phyloP scores from a whole-genome alignment of 2,113 vertebrate species.

The Acinonyx jubatus region DNA sequence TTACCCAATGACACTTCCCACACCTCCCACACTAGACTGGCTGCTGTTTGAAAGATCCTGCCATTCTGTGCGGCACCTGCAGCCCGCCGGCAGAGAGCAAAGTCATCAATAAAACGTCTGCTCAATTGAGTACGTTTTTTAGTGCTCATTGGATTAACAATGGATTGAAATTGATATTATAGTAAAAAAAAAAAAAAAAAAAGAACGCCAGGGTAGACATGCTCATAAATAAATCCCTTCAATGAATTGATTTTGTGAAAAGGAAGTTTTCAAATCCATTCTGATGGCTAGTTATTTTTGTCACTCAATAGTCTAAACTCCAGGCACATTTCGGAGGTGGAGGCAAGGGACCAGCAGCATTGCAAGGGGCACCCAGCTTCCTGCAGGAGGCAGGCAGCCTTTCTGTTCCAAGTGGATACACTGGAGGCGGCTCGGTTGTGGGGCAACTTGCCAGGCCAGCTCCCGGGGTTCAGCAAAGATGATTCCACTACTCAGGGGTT shows the following conservation, averaged over 20 bases:
- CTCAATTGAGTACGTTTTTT: not conserved
- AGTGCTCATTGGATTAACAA: not conserved
- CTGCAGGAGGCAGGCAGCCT: not conserved
- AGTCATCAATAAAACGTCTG: not conserved
- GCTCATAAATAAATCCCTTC: not conserved
- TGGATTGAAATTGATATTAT: not conserved
- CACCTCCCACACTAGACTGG: rapidly evolving
- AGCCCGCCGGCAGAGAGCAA: not conserved
- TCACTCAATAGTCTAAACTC: not conserved
- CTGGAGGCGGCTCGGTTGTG: not conserved
- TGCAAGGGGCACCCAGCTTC: rapidly evolving
- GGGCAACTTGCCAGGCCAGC: not conserved
- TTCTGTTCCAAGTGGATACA: rapidly evolving
- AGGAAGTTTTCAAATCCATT: not conserved
- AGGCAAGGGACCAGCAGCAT: no score
- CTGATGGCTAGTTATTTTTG: not conserved
- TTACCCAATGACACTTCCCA: rapidly evolving
- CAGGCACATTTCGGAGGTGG: not conserved
- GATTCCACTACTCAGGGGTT: rapidly evolving
- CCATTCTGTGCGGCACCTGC: rapidly evolving
- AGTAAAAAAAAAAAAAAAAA: not conserved
- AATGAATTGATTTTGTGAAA: not conserved
- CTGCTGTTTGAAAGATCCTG: rapidly evolving
- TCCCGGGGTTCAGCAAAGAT: not conserved
- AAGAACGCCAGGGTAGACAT: not conserved